Evolutionary conservation across 2,888 invertebrate species (phyloP).

Genomic region (Spialia ferax): DNA sequence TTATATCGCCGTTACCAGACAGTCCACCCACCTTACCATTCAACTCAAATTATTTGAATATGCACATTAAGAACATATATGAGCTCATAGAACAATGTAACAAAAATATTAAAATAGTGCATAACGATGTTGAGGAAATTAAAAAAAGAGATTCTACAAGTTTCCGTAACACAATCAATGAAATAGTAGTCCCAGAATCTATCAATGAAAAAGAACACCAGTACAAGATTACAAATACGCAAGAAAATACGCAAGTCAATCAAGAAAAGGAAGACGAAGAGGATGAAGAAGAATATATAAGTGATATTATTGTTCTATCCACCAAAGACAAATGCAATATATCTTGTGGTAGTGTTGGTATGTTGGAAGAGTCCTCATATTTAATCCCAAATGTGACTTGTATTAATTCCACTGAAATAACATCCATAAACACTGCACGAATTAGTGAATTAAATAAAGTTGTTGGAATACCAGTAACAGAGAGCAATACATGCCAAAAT

Average conservation of each 20-base stretch:
- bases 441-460: background rate
- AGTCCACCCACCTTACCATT: conserved; percentile 51
- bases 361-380: background rate
- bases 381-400: background rate
- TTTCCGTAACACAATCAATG: background rate
- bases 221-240: background rate
- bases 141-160: background rate
- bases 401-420: background rate
- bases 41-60: background rate
- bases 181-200: background rate
- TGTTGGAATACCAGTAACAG: background rate
- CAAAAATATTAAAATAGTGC: background rate
- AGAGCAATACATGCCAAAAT: background rate
- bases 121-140: background rate
- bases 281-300: conserved; percentile 9
- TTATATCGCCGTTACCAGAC: conserved; percentile 68
- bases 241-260: background rate
- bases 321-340: background rate
- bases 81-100: conserved; percentile 2
- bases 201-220: background rate
- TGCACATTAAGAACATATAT: conserved; percentile 6
- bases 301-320: conserved; percentile 1
- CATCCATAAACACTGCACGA: background rate
- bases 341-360: background rate
- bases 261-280: background rate